Percentiles rank a stretch among this genome's conserved stretches.
Evolutionary conservation across 2,113 vertebrate genomes (phyloP).

Genomic region (Platysteira castanea): DNA sequence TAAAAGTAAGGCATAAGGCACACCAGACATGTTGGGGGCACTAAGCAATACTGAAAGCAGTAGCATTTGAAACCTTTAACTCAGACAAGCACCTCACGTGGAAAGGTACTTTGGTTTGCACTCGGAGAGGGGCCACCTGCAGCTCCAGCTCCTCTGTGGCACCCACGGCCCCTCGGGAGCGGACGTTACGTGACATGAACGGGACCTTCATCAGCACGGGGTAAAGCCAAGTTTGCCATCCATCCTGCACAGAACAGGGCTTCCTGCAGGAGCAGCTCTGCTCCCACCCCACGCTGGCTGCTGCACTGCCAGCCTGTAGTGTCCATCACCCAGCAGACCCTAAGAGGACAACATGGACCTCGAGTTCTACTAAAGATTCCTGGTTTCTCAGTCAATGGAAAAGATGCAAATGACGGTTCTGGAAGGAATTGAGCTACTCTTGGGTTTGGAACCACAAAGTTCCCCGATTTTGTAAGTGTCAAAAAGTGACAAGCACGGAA

Average conservation of each 20-base stretch:
- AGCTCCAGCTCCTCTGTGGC: slow-evolving; percentile 14
- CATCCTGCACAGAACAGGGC: neutral
- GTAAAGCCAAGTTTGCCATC: slow-evolving; percentile 29
- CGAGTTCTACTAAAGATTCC: slow-evolving; percentile 25
- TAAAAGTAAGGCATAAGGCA: slow-evolving; percentile 82
- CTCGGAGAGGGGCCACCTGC: slow-evolving; percentile 38
- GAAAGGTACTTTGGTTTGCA: slow-evolving; percentile 70
- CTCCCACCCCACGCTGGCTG: slow-evolving; percentile 23
- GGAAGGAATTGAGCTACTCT: neutral
- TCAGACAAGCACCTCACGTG: slow-evolving; percentile 61
- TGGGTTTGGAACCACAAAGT: slow-evolving; percentile 6
- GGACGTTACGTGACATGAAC: neutral
- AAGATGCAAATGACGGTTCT: slow-evolving; percentile 34
- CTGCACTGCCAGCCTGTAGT: slow-evolving; percentile 28
- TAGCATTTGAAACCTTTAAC: slow-evolving; percentile 43
- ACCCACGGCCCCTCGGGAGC: slow-evolving; percentile 7
- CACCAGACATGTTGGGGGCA: slow-evolving; percentile 77
- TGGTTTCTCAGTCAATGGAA: slow-evolving; percentile 44
- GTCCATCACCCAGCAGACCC: slow-evolving; percentile 25
- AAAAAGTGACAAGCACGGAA: slow-evolving; percentile 47
- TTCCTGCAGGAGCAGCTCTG: slow-evolving; percentile 29
- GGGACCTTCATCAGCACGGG: slow-evolving; percentile 34
- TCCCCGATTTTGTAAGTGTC: slow-evolving; percentile 15
- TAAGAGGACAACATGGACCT: slow-evolving; percentile 24
- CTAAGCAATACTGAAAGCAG: slow-evolving; percentile 69